These are phyloP conservation scores for Novumbra hubbsi DNA, from an alignment of 2,797 vertebrate species.

Conservation along the genomic window DNA sequence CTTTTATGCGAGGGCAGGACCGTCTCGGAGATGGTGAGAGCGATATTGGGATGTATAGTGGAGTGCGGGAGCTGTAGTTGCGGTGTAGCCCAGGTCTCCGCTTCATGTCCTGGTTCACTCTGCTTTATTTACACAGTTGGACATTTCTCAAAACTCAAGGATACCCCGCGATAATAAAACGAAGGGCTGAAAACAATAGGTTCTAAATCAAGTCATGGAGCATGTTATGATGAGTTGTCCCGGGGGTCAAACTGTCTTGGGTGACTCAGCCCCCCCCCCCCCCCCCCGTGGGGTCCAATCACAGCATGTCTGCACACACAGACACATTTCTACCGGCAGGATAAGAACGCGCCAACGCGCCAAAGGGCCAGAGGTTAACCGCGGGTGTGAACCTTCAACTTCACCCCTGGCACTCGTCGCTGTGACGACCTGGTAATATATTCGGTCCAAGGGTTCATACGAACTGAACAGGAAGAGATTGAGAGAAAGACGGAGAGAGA, in stretches of 20 bases:
- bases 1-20: slow-evolving; percentile 38
- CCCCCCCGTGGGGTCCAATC: slow-evolving; percentile 17
- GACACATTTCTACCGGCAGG: slow-evolving; percentile 32
- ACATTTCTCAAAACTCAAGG: too few relatives aligned
- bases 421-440: slow-evolving; percentile 51
- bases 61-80: slow-evolving; percentile 6
- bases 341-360: slow-evolving; percentile 30
- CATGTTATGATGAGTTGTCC: background rate
- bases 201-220: background rate
- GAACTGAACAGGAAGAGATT: background rate
- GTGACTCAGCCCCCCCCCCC: slow-evolving; percentile 5
- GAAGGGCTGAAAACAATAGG: background rate
- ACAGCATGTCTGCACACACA: slow-evolving; percentile 18
- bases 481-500: too few relatives aligned
- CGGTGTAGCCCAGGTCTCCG: background rate
- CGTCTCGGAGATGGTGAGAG: slow-evolving; percentile 39
- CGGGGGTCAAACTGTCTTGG: background rate
- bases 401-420: slow-evolving; percentile 47
- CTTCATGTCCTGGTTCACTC: too few relatives aligned
- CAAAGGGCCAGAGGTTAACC: slow-evolving; percentile 32
- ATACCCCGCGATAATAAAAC: too few relatives aligned
- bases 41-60: slow-evolving; percentile 37
- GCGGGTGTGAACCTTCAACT: slow-evolving; percentile 56
- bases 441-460: slow-evolving; percentile 14
- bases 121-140: too few relatives aligned